These are phyloP conservation scores for Psilanteris sp. DNA, from an alignment of 1,140 invertebrate species.

Conservation along the genomic window DNA sequence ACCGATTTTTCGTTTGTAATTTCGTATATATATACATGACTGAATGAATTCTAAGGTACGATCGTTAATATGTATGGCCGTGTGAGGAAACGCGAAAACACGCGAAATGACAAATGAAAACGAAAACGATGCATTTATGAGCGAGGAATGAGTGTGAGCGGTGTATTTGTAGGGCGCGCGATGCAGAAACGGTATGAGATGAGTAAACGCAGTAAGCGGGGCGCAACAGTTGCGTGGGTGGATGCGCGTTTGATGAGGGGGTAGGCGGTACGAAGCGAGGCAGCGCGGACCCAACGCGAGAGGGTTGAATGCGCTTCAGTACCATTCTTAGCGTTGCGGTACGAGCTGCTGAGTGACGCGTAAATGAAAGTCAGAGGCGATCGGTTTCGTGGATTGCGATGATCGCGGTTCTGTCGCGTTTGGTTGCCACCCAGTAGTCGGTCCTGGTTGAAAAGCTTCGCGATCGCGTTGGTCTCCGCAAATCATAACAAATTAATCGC, in stretches of 20 bases:
- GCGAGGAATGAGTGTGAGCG: constrained; percentile 8
- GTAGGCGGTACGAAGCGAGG: constrained; percentile 26
- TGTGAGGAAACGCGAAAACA: neutral
- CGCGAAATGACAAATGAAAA: neutral
- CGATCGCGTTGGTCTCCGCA: neutral
- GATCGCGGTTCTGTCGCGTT: neutral
- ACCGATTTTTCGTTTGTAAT: no score
- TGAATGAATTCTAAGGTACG: no score
- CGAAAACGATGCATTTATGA: constrained; percentile 21
- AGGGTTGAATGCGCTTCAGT: constrained; percentile 59
- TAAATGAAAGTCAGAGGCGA: neutral
- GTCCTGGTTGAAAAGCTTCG: constrained; percentile 5
- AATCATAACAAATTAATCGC: no score
- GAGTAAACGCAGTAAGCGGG: constrained; percentile 39
- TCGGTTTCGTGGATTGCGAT: constrained; percentile 2
- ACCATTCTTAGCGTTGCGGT: constrained; percentile 30
- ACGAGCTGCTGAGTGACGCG: constrained; percentile 2
- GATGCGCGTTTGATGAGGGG: constrained; percentile 53
- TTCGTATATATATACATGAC: no score
- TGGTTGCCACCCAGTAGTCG: neutral
- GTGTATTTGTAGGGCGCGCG: constrained; percentile 10
- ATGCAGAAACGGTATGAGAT: constrained; percentile 28
- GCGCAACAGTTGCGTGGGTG: constrained; percentile 62
- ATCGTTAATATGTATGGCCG: neutral
- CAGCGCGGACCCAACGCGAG: constrained; percentile 12